Base-by-base conservation (phyloP, 1,140 invertebrate species). In the Tetramorium parvispinum region DNA sequence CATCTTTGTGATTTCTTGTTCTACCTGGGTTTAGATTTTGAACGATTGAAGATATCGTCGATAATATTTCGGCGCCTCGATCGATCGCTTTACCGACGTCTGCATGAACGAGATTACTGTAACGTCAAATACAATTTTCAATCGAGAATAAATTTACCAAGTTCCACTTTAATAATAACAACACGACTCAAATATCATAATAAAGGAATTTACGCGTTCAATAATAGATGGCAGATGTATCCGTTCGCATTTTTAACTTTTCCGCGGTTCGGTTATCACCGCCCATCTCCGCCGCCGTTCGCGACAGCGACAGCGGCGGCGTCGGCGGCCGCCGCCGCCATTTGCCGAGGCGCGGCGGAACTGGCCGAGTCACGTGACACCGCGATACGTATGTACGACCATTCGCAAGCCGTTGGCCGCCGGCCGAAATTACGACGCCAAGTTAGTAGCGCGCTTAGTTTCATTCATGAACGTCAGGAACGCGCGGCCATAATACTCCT, bases 381-480 rank as follows among this genome's bases (percentile, higher is more conserved):
- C 27, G 18, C 3, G 37, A 13, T 37, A 66, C 46, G 63, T 59
- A 66, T 32, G 63, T 59, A 68, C 27, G 46, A 43, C n/a, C 68
- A 32, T 83, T 83, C 68, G 68, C 68, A 49, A 83, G 76, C 87
- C 88, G 91, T 92, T 89, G 87, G 89, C 85, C 81, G 82, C 55
- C 51, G 76, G 85, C 59, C 37, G 63, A 57, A 89, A 89, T 90
- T 91, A 90, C 90, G 91, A 88, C 88, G 61, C 82, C 88, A 91
- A 91, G 88, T 87, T 88, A 83, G 79, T 83, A 83, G 79, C 91
- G 93, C 91, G 93, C 79, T 94, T 91, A 93, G 94, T 94, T 94
- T 94, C 93, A 94, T 94, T 94, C 94, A 94, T 94, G 94, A 94
- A 94, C 91, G 91, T 88, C 87, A 91, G 88, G 89, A 59, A 53